Evolutionary conservation across 2,113 vertebrate genomes (phyloP).

Genomic region (Nycticryphes semicollaris): DNA sequence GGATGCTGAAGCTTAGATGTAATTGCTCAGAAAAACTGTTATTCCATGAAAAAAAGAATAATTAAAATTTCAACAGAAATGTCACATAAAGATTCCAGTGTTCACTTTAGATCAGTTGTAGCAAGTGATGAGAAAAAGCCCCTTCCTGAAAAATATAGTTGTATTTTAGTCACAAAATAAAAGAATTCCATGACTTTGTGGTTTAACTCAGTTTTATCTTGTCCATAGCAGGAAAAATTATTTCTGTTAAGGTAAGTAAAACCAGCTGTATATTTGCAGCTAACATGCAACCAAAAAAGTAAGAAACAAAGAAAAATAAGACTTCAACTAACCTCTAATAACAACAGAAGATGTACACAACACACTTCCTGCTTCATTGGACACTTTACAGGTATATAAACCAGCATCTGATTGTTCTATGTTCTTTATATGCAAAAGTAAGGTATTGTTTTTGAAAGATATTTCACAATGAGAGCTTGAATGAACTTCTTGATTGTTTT

Average conservation of each 20-base stretch:
- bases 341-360: constrained; percentile 83
- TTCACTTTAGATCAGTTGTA: not conserved
- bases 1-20: not conserved
- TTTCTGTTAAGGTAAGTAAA: not conserved
- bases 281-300: not conserved
- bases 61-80: not conserved
- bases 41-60: not conserved
- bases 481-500: constrained; percentile 83
- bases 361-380: constrained; percentile 88
- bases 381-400: constrained; percentile 86
- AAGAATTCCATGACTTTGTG: not conserved
- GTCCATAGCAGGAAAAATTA: not conserved
- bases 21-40: not conserved
- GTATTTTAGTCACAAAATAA: not conserved
- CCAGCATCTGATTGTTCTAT: constrained; percentile 82
- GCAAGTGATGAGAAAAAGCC: not conserved
- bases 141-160: not conserved
- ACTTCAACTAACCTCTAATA: constrained; percentile 84
- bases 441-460: constrained; percentile 87
- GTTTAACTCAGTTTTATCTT: not conserved
- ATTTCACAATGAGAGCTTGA: constrained; percentile 86
- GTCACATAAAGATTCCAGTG: not conserved
- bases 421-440: constrained; percentile 85
- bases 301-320: not conserved
- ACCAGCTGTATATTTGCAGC: not conserved